Base-by-base conservation (phyloP, 2,113 vertebrate genomes). In the Bagarius yarrelli region DNA sequence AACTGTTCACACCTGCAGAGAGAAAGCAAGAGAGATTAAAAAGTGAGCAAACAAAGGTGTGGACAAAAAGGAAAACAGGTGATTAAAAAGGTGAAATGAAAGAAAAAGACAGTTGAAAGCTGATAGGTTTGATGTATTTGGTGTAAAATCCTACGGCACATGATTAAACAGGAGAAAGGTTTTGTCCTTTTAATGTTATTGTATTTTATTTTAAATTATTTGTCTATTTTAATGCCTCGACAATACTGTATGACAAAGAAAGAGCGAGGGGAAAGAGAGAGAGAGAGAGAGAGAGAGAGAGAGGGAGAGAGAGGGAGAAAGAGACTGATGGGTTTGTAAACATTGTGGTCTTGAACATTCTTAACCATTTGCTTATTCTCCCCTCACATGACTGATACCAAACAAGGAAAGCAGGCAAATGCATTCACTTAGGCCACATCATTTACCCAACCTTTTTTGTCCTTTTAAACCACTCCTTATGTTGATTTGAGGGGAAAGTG, bases 1-100 rank as follows among this genome's bases (percentile, higher is more conserved):
- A 98, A 90, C 86, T 89, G 94, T 85, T 98, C 97, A 53, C 94
- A 95, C 90, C 97, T 99, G n/a, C 13, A 60, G 6, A 11, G 34
- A 52, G n/a, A 55, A 44, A 55, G 32, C 53, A 44, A 78, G 25
- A 64, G 47, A 27, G 47, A 76, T 25, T 2, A 34, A 56, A 72
- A 3, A 40, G 61, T 56, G 16, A 64, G 56, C 25, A 32, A 21
- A 23, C 23, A 63, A 34, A 77, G 16, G 32, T 52, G 30, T 40
- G 36, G 36, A 4, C 25, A 32, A 47, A 27, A 27, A 70, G 1
- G 6, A 50, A 44, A 53, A 74, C n/a, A 53, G 40, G 13, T 21
- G 9, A 63, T 32, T 6, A 23, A 66, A 70, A 27, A 27, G 8
- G 5, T 27, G 30, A 4, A 2, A 5, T 8, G 23, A 44, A 18